Conservation (phyloP, 2,113 vertebrate species). For the Megaceryle maxima region DNA sequence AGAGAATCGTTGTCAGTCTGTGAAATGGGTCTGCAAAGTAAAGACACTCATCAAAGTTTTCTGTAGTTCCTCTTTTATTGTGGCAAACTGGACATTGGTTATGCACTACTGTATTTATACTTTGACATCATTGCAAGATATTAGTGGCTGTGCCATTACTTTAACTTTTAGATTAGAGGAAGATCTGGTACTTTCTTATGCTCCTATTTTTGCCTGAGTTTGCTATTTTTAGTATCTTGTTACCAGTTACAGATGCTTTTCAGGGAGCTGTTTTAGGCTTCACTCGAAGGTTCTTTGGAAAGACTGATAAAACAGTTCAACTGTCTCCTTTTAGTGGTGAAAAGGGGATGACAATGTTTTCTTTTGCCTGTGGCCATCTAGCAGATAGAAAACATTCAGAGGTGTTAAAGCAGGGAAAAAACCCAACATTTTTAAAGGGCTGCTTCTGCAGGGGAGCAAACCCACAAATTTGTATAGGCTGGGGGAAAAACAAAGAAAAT, state of each 20-base stretch:
- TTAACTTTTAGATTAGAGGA: neutral
- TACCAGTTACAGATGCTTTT: neutral
- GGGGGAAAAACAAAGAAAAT: neutral
- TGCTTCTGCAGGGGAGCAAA: neutral
- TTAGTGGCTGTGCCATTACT: neutral
- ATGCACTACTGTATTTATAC: neutral
- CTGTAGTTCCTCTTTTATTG: neutral
- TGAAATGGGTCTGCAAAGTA: neutral
- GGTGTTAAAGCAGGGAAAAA: neutral
- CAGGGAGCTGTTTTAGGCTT: neutral
- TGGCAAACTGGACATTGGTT: neutral
- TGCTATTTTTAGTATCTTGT: neutral
- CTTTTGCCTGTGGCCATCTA: neutral
- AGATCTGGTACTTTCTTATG: neutral
- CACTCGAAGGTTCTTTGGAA: neutral
- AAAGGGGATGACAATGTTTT: neutral
- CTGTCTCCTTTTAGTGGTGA: neutral
- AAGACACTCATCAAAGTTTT: neutral
- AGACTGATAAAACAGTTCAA: neutral
- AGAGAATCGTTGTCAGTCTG: neutral
- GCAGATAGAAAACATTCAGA: neutral
- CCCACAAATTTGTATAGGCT: neutral
- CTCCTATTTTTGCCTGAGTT: neutral
- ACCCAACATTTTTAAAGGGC: neutral
- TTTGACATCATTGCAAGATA: neutral